Conservation (phyloP, 2,888 invertebrate genomes). For the Caenorhabditis panamensis region DNA sequence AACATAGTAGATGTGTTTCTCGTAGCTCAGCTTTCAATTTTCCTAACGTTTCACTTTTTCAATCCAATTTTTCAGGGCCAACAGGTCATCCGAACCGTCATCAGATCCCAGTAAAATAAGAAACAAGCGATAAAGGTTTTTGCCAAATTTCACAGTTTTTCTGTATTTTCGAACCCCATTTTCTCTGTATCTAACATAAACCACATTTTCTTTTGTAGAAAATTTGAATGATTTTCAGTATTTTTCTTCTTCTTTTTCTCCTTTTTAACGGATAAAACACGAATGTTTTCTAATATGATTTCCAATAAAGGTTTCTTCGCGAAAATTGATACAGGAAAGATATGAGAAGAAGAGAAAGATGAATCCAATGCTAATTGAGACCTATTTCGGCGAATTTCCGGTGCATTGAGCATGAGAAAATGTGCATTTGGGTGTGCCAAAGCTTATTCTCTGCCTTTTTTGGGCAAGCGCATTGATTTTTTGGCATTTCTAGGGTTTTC, state of each 20-base stretch:
- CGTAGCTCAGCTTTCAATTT: too few species aligned
- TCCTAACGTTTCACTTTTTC: slow-evolving; percentile 7
- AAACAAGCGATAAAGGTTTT: not conserved
- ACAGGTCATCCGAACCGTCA: slow-evolving; percentile 50
- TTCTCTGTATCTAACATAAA: slow-evolving; percentile 22
- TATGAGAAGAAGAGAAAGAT: not conserved
- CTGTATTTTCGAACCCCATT: slow-evolving; percentile 23
- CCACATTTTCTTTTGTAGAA: not conserved
- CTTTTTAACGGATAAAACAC: too few species aligned
- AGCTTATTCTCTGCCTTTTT: not conserved
- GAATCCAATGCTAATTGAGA: slow-evolving; percentile 11
- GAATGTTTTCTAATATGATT: not conserved
- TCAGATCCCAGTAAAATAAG: slow-evolving; percentile 36
- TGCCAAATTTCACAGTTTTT: slow-evolving; percentile 22
- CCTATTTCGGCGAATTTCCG: not conserved
- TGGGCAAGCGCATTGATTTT: not conserved
- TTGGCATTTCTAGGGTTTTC: not conserved
- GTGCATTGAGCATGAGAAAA: slow-evolving; percentile 2
- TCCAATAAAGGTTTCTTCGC: not conserved
- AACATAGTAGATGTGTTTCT: not conserved
- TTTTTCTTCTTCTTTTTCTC: not conserved
- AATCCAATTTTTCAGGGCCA: slow-evolving; percentile 36
- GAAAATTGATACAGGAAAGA: not conserved
- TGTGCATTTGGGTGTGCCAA: slow-evolving; percentile 5
- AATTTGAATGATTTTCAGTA: slow-evolving; percentile 30